Evolutionary conservation across 2,888 invertebrate genomes (phyloP).

Genomic region (Zootermopsis nevadensis): DNA sequence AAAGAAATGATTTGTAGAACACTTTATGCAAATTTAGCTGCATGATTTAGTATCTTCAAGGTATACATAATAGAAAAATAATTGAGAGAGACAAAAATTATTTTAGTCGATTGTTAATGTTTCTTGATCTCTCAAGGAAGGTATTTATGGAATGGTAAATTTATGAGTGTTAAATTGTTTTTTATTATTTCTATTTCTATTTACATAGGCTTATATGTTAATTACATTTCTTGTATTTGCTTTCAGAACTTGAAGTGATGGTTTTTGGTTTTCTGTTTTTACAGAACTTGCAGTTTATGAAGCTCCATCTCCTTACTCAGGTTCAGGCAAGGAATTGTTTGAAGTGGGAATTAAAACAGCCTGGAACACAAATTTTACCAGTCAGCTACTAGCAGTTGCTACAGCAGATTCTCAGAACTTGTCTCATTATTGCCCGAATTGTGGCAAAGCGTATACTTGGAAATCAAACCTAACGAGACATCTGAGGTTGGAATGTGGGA

Average conservation of each 20-base stretch:
- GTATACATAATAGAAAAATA: no score
- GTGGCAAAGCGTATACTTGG: constrained; percentile 41
- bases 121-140: no score
- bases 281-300: not conserved
- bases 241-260: not conserved
- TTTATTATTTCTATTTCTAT: no score
- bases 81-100: no score
- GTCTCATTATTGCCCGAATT: constrained; percentile 29
- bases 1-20: no score
- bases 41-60: no score
- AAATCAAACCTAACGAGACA: constrained; percentile 56
- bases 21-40: no score
- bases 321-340: not conserved
- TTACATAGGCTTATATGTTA: no score
- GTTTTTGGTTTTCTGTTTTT: not conserved
- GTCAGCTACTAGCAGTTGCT: not conserved
- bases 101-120: no score
- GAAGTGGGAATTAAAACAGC: not conserved
- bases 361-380: constrained; percentile 1
- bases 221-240: not conserved
- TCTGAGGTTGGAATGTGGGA: constrained; percentile 59
- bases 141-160: no score
- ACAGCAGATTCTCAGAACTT: not conserved
- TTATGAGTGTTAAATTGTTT: no score
- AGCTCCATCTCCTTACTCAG: not conserved